Conservation (phyloP, 23 tunicate genomes). For the Trididemnum miniatum region DNA sequence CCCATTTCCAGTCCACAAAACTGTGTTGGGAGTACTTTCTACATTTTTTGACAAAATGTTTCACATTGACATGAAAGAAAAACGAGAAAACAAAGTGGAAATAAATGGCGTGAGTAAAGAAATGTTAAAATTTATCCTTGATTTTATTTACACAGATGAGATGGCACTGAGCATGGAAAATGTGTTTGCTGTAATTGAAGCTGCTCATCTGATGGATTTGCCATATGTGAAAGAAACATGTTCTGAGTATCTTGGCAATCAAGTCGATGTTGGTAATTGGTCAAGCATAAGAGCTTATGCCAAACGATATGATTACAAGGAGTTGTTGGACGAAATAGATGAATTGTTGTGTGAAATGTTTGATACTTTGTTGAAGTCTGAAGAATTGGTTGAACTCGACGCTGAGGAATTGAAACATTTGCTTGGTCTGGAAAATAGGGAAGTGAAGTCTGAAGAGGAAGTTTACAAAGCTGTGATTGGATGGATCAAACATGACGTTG, state of each 20-base stretch:
- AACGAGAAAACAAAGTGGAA: background rate
- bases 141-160: background rate
- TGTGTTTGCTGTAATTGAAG: background rate
- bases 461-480: background rate
- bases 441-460: background rate
- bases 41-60: background rate
- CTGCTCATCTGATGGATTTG: background rate
- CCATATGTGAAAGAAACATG: background rate
- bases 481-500: conserved; percentile 7
- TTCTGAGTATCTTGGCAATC: background rate
- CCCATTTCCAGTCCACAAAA: background rate
- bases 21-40: background rate
- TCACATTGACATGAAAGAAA: background rate
- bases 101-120: conserved; percentile 7
- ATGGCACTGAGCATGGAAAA: background rate
- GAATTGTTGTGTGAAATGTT: background rate
- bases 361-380: background rate
- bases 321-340: background rate
- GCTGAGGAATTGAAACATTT: background rate
- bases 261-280: background rate
- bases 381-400: background rate
- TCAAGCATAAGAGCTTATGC: background rate
- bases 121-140: background rate
- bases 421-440: background rate
- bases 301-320: background rate